These are phyloP conservation scores for Caenorhabditis angaria DNA, from an alignment of 2,888 invertebrate species.

Conservation along the genomic window DNA sequence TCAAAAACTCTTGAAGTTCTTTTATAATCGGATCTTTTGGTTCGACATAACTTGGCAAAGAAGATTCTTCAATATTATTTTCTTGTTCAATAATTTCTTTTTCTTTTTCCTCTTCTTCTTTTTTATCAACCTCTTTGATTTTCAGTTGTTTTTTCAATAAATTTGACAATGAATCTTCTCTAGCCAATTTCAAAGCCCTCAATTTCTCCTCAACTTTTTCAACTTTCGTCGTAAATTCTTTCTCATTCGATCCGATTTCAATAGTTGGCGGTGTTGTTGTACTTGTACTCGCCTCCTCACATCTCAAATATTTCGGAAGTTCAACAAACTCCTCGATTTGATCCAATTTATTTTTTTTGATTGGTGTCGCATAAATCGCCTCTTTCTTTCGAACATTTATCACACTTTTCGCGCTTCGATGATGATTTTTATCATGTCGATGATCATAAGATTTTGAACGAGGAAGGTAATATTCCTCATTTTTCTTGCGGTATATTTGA, in stretches of 20 bases:
- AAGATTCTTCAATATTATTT: background rate
- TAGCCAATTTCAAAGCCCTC: constrained; percentile 12
- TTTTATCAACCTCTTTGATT: background rate
- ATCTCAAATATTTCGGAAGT: constrained; percentile 31
- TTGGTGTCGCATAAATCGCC: constrained; percentile 10
- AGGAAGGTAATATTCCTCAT: constrained; percentile 28
- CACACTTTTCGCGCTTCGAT: background rate
- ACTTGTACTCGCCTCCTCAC: background rate
- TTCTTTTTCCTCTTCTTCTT: background rate
- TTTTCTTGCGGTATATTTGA: constrained; percentile 5
- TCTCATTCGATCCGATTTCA: constrained; percentile 22
- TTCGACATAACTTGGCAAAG: constrained; percentile 39
- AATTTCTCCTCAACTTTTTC: constrained; percentile 6
- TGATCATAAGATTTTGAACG: constrained; percentile 30
- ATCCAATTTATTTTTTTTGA: background rate
- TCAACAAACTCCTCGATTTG: constrained; percentile 36
- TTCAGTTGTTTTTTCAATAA: constrained; percentile 17
- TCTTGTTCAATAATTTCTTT: background rate
- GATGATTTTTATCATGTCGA: constrained; percentile 13
- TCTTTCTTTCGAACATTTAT: background rate
- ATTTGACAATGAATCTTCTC: constrained; percentile 34
- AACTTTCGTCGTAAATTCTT: constrained; percentile 21
- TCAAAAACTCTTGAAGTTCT: constrained; percentile 38
- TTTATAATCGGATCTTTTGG: constrained; percentile 40
- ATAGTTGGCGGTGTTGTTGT: constrained; percentile 12